Evolutionary conservation across 2,888 invertebrate genomes (phyloP), one percentile per base, ranked within the genome.

Genomic region (Amphipyra tragopoginis): DNA sequence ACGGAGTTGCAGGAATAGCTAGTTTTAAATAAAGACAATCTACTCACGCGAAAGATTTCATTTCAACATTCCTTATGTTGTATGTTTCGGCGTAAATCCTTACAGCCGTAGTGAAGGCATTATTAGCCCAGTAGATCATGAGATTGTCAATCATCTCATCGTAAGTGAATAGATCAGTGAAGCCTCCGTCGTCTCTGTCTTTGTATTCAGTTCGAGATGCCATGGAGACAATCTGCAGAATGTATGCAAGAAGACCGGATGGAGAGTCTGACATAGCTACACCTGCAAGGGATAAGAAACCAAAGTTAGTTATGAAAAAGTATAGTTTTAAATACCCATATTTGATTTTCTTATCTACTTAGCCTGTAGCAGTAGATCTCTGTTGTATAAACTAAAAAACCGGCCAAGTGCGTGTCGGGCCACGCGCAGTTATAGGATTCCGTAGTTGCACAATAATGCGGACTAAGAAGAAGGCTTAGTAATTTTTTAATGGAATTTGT

Each of bases 11-110:
- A n/a, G n/a, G n/a, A n/a, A n/a, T n/a, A n/a, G n/a, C n/a, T n/a
- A n/a, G n/a, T 21, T 21, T 21, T 21, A 21, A 21, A 21, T 21
- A 1, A 21, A 21, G 42, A 8, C 10, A 45, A 29, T 50, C 26
- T 42, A 76, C 89, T 89, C 80, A 95, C 94, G 73, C 62, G 7
- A 91, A 90, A 8, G 91, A 59, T 6, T 81, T 66, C 15, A 86
- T 70, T 0, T 62, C 72, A 2, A 63, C 9, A 39, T 60, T 63
- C 45, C 69, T 66, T 0, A 14, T 44, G 34, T 64, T 77, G 0
- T 7, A 15, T 0, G 62, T 60, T 10, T 77, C 74, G 1, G 77
- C 70, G 21, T 77, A 77, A 7, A 75, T 50, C 7, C 74, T 70
- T 0, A 34, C 4, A 0, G 74, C 21, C 0, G 72, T 74, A 2